A percentile compares a stretch with the other conserved stretches of the same genome.
Evolutionary conservation across 2,797 vertebrate species (phyloP).

Genomic region (Atherinosoma microstoma): DNA sequence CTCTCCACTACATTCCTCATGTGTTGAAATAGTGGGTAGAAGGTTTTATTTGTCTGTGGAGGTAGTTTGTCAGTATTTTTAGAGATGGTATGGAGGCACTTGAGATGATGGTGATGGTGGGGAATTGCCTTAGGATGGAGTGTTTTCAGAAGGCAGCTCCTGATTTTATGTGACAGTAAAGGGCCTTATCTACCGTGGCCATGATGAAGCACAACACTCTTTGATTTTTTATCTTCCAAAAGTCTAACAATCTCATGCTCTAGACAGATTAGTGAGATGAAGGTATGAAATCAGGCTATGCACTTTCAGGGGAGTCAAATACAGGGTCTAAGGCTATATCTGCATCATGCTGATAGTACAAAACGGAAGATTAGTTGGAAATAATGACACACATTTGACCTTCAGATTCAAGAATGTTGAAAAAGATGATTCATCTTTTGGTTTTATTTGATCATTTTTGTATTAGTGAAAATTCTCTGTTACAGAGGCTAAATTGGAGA

Average conservation of each 20-base stretch:
- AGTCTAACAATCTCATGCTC: constrained; percentile 71
- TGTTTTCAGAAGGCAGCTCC: constrained; percentile 66
- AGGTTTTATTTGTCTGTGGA: constrained; percentile 42
- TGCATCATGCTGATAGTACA: constrained; percentile 69
- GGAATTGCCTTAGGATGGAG: constrained; percentile 64
- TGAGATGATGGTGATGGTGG: constrained; percentile 63
- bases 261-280: constrained; percentile 75
- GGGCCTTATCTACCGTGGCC: constrained; percentile 75
- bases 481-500: background rate
- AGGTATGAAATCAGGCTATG: constrained; percentile 65
- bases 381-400: constrained; percentile 53
- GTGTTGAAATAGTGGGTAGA: constrained; percentile 29
- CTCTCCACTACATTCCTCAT: constrained; percentile 10
- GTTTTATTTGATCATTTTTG: constrained; percentile 30
- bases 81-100: constrained; percentile 54
- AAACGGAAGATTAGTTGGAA: constrained; percentile 51
- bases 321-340: constrained; percentile 52
- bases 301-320: constrained; percentile 50
- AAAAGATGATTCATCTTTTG: constrained; percentile 16
- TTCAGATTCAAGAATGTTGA: constrained; percentile 44
- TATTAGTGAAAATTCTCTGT: constrained; percentile 5
- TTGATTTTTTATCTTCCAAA: constrained; percentile 77
- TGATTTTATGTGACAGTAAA: constrained; percentile 80
- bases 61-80: constrained; percentile 55
- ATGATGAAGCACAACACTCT: constrained; percentile 74